Conservation (phyloP, 1,140 invertebrate species). For the Drosophila neocordata region DNA sequence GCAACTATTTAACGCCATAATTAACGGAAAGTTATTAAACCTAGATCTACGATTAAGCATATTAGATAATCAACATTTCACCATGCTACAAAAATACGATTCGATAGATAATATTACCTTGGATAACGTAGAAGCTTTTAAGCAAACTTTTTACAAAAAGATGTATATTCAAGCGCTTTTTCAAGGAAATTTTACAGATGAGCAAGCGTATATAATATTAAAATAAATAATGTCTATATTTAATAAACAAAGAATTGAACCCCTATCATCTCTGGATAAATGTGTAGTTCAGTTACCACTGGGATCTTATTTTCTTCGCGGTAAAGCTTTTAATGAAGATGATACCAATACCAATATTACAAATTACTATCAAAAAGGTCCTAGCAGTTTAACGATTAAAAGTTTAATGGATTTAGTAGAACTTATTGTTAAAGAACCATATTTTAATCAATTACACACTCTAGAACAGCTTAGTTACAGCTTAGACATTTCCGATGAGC, state of each 20-base stretch:
- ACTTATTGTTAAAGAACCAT: no score
- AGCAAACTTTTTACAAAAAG: constrained; percentile 40
- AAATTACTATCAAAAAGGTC: no score
- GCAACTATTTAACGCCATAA: constrained; percentile 88
- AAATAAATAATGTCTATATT: constrained; percentile 70
- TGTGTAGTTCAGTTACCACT: constrained; percentile 84
- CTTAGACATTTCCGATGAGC: no score
- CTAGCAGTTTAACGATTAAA: no score
- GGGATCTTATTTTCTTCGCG: constrained; percentile 86
- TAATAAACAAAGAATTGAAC: constrained; percentile 60
- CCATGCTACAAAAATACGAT: constrained; percentile 51
- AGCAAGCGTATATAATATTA: constrained; percentile 84
- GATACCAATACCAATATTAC: constrained; percentile 93
- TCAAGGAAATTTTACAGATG: constrained; percentile 85
- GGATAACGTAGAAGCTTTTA: constrained; percentile 34
- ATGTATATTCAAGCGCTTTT: constrained; percentile 55
- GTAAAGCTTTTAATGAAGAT: constrained; percentile 87
- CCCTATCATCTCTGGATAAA: constrained; percentile 53
- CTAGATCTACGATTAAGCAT: constrained; percentile 87
- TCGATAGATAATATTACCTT: constrained; percentile 41
- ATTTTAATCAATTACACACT: no score
- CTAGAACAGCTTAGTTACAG: no score
- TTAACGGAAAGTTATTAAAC: constrained; percentile 87
- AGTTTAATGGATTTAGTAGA: no score
- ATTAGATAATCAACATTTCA: constrained; percentile 42